A percentile compares a stretch with the other conserved stretches of the same genome.
phyloP scores from a whole-genome alignment of 2,113 vertebrate species.

The Pachypanchax playfairii region DNA sequence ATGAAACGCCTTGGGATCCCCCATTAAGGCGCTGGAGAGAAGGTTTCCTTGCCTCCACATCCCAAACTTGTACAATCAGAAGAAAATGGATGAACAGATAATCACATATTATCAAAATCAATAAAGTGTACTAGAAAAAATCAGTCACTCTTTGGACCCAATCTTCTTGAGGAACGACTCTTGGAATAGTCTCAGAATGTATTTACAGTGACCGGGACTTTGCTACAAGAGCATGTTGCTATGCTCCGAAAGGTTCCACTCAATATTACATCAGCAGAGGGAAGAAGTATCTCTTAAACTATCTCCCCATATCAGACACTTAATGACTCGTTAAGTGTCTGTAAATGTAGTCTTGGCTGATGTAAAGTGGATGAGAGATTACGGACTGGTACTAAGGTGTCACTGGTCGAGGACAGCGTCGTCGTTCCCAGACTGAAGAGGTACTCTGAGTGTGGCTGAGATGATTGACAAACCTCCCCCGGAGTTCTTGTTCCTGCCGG shows the following conservation, averaged over 20 bases:
- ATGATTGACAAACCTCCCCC: constrained; percentile 22
- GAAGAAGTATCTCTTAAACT: not conserved
- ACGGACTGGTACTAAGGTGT: not conserved
- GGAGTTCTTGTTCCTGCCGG: not conserved
- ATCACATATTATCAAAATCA: not conserved
- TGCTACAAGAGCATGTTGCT: not conserved
- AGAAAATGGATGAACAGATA: not conserved
- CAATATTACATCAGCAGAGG: not conserved
- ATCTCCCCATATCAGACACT: not conserved
- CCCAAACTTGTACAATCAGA: too few species aligned
- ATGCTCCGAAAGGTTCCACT: not conserved
- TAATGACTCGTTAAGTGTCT: not conserved
- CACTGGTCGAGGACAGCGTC: not conserved
- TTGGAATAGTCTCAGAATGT: too few species aligned
- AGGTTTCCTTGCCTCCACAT: too few species aligned
- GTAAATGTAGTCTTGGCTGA: not conserved
- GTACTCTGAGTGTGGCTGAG: constrained; percentile 5
- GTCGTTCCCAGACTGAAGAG: not conserved
- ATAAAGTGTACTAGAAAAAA: not conserved
- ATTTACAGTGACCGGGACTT: not conserved
- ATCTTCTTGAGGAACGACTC: too few species aligned
- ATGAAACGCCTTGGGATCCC: too few species aligned
- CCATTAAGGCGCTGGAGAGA: too few species aligned
- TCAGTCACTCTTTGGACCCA: too few species aligned
- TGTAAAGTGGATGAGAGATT: not conserved